Conservation (phyloP, 2,113 vertebrate genomes). For the Colaptes auratus region DNA sequence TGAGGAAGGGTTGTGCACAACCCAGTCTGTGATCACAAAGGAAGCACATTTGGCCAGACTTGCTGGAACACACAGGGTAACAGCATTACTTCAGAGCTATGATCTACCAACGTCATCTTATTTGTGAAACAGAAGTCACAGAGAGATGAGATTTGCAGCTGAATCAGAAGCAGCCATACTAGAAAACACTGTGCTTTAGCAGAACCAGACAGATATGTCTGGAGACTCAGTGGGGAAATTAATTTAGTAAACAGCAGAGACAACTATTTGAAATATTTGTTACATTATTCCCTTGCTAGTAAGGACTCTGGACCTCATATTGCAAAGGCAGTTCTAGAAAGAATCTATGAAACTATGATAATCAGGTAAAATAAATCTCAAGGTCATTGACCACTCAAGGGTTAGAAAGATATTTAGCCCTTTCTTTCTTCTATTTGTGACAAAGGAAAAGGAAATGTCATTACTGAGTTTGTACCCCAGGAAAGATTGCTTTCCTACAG, state of each 20-base stretch:
- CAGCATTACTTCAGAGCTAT: slow-evolving; percentile 7
- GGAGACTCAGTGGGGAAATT: background rate
- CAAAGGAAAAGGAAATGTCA: background rate
- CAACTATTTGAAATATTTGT: slow-evolving; percentile 16
- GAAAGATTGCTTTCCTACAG: background rate
- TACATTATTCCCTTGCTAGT: background rate
- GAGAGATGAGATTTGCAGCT: slow-evolving; percentile 8
- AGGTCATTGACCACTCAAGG: background rate
- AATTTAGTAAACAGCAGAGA: background rate
- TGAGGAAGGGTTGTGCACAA: background rate
- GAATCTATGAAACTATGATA: background rate
- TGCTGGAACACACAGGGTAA: background rate
- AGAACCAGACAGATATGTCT: slow-evolving; percentile 7
- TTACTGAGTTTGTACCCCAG: background rate
- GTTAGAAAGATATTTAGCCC: background rate
- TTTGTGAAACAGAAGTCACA: slow-evolving; percentile 20
- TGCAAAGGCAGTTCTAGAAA: background rate
- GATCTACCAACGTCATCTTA: background rate
- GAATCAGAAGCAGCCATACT: background rate
- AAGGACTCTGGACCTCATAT: background rate
- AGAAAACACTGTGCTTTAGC: background rate
- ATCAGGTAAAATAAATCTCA: background rate
- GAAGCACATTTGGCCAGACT: slow-evolving; percentile 43
- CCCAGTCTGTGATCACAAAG: background rate
- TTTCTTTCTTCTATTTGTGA: background rate